phyloP scores from a whole-genome alignment of 2,113 vertebrate genomes.

The Daphoenositta chrysoptera region DNA sequence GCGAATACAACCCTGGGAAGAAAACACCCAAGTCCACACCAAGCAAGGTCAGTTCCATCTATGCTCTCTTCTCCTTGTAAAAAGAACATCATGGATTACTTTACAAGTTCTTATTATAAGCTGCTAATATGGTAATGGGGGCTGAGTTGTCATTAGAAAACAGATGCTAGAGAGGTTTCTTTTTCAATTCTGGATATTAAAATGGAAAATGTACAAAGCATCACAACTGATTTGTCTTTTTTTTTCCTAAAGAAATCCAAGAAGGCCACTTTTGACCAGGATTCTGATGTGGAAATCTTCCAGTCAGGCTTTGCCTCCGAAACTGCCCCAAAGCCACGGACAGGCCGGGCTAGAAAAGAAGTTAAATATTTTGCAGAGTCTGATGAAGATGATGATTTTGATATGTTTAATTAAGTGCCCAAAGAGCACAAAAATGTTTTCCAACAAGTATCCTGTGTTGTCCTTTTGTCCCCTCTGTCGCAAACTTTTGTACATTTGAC shows the following conservation, averaged over 20 bases:
- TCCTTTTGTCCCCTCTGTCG: conserved; percentile 82
- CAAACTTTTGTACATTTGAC: conserved; percentile 98
- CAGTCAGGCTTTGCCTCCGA: conserved; percentile 74
- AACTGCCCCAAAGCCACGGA: conserved; percentile 75
- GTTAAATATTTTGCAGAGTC: conserved; percentile 94
- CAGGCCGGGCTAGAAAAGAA: conserved; percentile 90
- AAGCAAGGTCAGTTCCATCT: conserved; percentile 76
- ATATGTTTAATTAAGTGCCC: conserved; percentile 91
- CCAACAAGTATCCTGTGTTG: conserved; percentile 77
- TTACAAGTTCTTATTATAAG: fast-evolving
- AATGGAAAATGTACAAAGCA: not conserved
- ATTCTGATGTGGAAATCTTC: conserved; percentile 84
- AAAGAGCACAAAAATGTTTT: conserved; percentile 76
- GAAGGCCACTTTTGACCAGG: conserved; percentile 80
- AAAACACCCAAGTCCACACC: conserved; percentile 73
- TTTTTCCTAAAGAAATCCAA: conserved; percentile 80
- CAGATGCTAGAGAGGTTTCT: not conserved
- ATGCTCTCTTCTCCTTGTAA: not conserved
- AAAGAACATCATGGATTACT: not conserved
- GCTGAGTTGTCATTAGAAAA: not conserved
- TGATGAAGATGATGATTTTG: conserved; percentile 86
- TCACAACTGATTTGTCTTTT: not conserved
- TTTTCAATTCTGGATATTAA: not conserved
- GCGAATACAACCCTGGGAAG: conserved; percentile 89
- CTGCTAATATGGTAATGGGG: not conserved